Evolutionary conservation across 2,113 vertebrate genomes (phyloP), one percentile per base, ranked within the genome.

Genomic region (Phaethon lepturus): DNA sequence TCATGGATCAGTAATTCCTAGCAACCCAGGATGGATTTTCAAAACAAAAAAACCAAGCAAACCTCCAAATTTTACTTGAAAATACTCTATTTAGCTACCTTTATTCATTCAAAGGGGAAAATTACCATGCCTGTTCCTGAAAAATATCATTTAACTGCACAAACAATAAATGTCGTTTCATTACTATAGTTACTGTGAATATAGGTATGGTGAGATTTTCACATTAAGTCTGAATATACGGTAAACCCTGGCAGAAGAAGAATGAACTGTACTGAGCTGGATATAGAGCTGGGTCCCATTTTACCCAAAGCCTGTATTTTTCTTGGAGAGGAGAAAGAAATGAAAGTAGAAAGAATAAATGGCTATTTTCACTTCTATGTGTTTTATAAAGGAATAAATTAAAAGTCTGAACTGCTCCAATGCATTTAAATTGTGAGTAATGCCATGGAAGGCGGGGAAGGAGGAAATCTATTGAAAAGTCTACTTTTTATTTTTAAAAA

Each of bases 321-420:
- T 94, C 87, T 95, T 96, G 91, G 96, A 93, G 74, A 82, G 69
- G 50, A 90, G 40, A 86, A 95, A 93, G 64, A 95, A 87, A 81
- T 72, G 6, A 75, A 95, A 92, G 80, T 31, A 76, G 63, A 92
- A 95, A 81, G 79, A 81, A 78, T 72, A 93, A 95, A 96, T 66
- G 35, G 28, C 45, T 92, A 84, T 88, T 96, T 97, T 94, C 44
- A 85, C 53, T 78, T 93, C 80, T 77, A 13, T 0, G 6, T 69
- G 66, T 89, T 96, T 95, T 95, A 93, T 87, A 94, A 94, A 75
- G 86, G 69, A 95, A 92, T 84, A 95, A 90, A 96, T 96, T 84
- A 55, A 45, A 86, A 75, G 53, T 29, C 49, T 69, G 40, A 91
- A 63, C 60, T 47, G 78, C 53, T 92, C 76, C 64, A 89, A 75